phyloP scores from a whole-genome alignment of 2,888 invertebrate species.

The Meliscaeva auricollis region DNA sequence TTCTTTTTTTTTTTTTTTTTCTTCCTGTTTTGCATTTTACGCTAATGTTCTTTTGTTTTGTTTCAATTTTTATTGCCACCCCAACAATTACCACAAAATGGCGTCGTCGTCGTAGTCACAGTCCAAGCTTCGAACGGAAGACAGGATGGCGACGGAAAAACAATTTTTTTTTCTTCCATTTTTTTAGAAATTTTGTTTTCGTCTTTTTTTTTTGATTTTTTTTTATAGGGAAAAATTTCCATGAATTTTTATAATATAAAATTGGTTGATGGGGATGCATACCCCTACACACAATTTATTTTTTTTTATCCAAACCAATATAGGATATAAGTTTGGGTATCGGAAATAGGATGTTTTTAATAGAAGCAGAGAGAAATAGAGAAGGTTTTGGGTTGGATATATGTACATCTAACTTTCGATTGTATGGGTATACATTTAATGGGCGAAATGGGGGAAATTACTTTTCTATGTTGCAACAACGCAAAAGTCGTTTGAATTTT shows the following conservation, averaged over 20 bases:
- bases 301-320: background rate
- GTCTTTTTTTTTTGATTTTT: slow-evolving; percentile 12
- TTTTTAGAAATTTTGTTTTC: background rate
- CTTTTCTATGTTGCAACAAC: slow-evolving; percentile 50
- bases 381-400: background rate
- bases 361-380: slow-evolving; percentile 22
- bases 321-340: slow-evolving; percentile 18
- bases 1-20: slow-evolving; percentile 12
- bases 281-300: background rate
- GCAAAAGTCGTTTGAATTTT: slow-evolving; percentile 33
- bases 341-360: slow-evolving; percentile 65
- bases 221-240: slow-evolving; percentile 43
- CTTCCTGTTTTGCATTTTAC: slow-evolving; percentile 51
- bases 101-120: slow-evolving; percentile 6
- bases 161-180: slow-evolving; percentile 19
- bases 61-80: slow-evolving; percentile 68
- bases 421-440: slow-evolving; percentile 50
- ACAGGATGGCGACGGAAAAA: slow-evolving; percentile 59
- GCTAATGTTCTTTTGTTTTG: slow-evolving; percentile 73
- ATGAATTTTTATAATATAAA: slow-evolving; percentile 69
- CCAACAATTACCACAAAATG: slow-evolving; percentile 38
- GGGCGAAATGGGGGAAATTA: slow-evolving; percentile 52
- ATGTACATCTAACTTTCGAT: slow-evolving; percentile 49
- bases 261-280: slow-evolving; percentile 41
- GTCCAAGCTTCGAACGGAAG: slow-evolving; percentile 1